Evolutionary conservation across 2,888 invertebrate species (phyloP), one percentile per base, ranked within the genome.

Genomic region (Lasioglossum malachurum): DNA sequence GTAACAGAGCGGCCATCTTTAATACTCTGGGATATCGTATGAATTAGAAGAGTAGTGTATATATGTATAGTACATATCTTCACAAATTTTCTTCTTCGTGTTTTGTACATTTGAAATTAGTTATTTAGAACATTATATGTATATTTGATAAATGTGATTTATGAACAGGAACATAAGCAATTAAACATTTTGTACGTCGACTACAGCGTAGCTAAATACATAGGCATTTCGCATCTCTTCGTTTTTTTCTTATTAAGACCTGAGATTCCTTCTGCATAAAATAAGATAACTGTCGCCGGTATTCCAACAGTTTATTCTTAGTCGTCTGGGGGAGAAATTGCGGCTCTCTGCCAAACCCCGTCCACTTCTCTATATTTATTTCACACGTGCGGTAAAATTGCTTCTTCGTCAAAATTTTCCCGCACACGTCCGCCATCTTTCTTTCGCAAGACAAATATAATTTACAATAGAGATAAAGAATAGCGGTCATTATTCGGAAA

Each of bases 291-390:
- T 85, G 82, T 77, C 80, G 88, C 53, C 78, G 80, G 88, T 89
- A 91, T 93, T 91, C 93, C 92, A 92, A 90, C 92, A 89, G 93
- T 93, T 94, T 94, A 94, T 94, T 94, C 92, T 92, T 92, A 93
- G 93, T 91, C 80, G 81, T 90, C 89, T 82, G 87, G 88, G 89
- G 89, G 89, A 92, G 90, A 87, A 90, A 89, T 91, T 83, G 85
- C 90, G 92, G 91, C 92, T 91, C 84, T 88, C 90, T 93, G 93
- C 93, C 93, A 93, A 93, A 88, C 82, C 80, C 87, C 90, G 79
- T 80, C 81, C 80, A 88, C 89, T 86, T 90, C 84, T 88, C 86
- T 83, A 87, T 86, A 85, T 89, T 91, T 93, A 90, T 93, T 92
- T 89, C 87, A 87, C 82, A 85, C 81, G 83, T 41, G 67, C 19